Evolutionary conservation across 2,888 invertebrate genomes (phyloP).

Genomic region (Drosophila lutescens): DNA sequence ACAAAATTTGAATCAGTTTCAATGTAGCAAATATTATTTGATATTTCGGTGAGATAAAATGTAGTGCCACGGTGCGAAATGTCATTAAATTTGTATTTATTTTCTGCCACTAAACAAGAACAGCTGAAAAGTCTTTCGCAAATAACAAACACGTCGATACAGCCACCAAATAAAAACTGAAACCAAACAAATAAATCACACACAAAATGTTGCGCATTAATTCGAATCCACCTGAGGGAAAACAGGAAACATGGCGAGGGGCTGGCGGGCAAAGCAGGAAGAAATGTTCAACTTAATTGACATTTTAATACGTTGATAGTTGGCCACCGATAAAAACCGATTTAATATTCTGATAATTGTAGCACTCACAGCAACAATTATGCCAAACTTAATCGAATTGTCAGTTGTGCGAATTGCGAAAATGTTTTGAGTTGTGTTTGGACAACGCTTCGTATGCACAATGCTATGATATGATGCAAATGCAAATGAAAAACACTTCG

Average conservation of each 20-base stretch:
- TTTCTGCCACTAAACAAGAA: conserved; percentile 14
- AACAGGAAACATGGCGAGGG: background rate
- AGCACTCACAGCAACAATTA: conserved; percentile 62
- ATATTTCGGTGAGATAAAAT: conserved; percentile 32
- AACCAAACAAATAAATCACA: conserved; percentile 54
- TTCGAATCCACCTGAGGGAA: conserved; percentile 35
- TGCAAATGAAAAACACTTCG: background rate
- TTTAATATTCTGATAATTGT: conserved; percentile 80
- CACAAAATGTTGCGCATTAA: conserved; percentile 47
- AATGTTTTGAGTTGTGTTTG: conserved; percentile 19
- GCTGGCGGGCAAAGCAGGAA: conserved; percentile 17
- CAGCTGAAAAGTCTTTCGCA: conserved; percentile 22
- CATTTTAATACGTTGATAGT: conserved; percentile 80
- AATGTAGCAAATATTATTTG: conserved; percentile 50
- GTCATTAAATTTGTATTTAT: conserved; percentile 46
- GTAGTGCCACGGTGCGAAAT: conserved; percentile 21
- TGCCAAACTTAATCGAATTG: conserved; percentile 77
- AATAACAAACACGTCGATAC: conserved; percentile 46
- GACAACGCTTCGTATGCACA: conserved; percentile 50
- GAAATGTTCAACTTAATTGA: conserved; percentile 65
- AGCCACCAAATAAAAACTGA: conserved; percentile 28
- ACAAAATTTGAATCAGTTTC: conserved; percentile 64
- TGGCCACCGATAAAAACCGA: conserved; percentile 69
- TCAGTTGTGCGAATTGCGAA: conserved; percentile 48
- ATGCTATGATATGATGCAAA: conserved; percentile 20